A percentile compares a stretch with the other conserved stretches of the same genome.
Evolutionary conservation across 2,113 vertebrate species (phyloP).

Genomic region (Melanerpes formicivorus): DNA sequence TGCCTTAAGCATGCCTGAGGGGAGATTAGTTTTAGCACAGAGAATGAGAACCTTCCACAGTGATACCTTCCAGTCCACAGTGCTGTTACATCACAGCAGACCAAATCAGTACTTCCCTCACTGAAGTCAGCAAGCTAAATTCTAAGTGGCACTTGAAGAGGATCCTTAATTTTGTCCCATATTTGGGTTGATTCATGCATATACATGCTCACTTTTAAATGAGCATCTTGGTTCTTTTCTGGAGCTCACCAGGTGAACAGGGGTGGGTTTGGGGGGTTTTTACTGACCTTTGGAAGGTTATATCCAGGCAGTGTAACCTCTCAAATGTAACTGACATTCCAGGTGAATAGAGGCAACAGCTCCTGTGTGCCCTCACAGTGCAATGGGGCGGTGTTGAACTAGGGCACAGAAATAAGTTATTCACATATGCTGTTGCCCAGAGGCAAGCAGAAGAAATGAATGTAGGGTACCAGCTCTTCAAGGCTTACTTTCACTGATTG

Average conservation of each 20-base stretch:
- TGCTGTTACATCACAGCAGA: not conserved
- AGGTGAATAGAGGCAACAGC: not conserved
- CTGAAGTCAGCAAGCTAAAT: not conserved
- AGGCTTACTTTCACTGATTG: not conserved
- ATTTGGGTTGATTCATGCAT: not conserved
- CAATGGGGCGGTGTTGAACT: not conserved
- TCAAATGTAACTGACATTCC: not conserved
- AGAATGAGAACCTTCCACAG: not conserved
- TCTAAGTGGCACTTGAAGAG: not conserved
- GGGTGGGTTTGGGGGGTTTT: not conserved
- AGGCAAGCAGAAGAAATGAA: not conserved
- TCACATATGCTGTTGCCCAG: not conserved
- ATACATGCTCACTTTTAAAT: not conserved
- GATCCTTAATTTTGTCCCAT: not conserved
- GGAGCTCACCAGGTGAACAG: not conserved
- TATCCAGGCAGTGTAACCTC: not conserved
- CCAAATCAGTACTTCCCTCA: not conserved
- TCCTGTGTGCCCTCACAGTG: not conserved
- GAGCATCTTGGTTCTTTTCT: not conserved
- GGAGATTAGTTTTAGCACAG: not conserved
- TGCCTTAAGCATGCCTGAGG: slow-evolving; percentile 29
- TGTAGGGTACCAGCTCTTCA: not conserved
- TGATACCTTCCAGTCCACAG: not conserved
- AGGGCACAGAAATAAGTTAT: not conserved
- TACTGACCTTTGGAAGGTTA: not conserved